Evolutionary conservation across 2,797 vertebrate species (phyloP).

Genomic region (Acanthopagrus latus): DNA sequence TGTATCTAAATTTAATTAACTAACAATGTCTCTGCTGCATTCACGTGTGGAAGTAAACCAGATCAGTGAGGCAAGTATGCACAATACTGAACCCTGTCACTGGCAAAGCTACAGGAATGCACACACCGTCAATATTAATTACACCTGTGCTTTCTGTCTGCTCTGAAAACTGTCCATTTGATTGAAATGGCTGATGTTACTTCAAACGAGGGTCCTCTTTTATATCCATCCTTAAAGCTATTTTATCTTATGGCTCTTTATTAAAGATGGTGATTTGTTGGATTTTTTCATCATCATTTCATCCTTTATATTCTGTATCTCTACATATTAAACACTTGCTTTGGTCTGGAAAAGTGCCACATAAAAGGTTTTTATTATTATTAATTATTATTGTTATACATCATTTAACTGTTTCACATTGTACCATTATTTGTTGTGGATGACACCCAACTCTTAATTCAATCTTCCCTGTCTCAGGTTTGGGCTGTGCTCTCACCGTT

Average conservation of each 20-base stretch:
- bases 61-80: not conserved
- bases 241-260: too few species aligned
- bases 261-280: too few species aligned
- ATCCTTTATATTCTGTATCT: not conserved
- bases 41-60: not conserved
- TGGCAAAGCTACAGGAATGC: not conserved
- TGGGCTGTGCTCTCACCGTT: slow-evolving; percentile 88
- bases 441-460: too few species aligned
- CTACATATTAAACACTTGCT: not conserved
- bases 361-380: too few species aligned
- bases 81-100: not conserved
- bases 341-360: not conserved
- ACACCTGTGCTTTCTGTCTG: not conserved
- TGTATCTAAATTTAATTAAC: not conserved
- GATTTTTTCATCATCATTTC: not conserved
- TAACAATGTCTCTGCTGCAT: not conserved
- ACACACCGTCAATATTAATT: not conserved
- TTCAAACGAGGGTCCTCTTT: not conserved
- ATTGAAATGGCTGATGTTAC: not conserved
- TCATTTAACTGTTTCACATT: not conserved
- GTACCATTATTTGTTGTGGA: too few species aligned
- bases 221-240: too few species aligned
- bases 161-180: not conserved
- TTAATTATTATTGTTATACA: too few species aligned
- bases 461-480: not conserved